Percentiles rank a stretch among this genome's conserved stretches.
phyloP scores from a whole-genome alignment of 2,888 invertebrate species.

The Chirona hameri region DNA sequence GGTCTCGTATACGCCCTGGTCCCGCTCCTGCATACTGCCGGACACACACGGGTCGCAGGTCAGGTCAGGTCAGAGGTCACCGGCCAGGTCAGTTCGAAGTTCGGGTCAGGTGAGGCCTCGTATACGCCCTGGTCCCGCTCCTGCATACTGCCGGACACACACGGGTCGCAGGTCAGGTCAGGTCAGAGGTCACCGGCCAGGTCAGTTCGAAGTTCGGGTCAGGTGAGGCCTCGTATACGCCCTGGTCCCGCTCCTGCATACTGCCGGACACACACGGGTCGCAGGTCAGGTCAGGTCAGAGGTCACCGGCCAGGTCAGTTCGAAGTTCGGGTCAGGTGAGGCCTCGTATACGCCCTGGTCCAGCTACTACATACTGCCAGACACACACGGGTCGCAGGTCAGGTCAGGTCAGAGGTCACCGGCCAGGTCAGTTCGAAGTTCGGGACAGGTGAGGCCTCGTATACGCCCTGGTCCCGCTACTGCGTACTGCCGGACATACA shows the following conservation, averaged over 20 bases:
- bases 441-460: slow-evolving; percentile 72
- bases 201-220: too few relatives aligned
- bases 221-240: slow-evolving; percentile 92
- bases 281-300: too few relatives aligned
- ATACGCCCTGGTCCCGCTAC: slow-evolving; percentile 86
- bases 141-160: slow-evolving; percentile 61
- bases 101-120: slow-evolving; percentile 65
- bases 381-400: too few relatives aligned
- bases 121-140: slow-evolving; percentile 90
- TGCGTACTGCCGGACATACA: slow-evolving; percentile 61
- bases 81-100: too few relatives aligned
- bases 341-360: slow-evolving; percentile 95
- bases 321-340: too few relatives aligned
- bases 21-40: slow-evolving; percentile 75
- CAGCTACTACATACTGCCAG: slow-evolving; percentile 71
- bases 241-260: slow-evolving; percentile 86
- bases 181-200: too few relatives aligned
- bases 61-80: too few relatives aligned
- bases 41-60: too few relatives aligned
- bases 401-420: too few relatives aligned
- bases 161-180: too few relatives aligned
- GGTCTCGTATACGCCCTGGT: slow-evolving; percentile 94
- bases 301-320: too few relatives aligned
- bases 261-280: slow-evolving; percentile 47
- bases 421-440: too few relatives aligned